phyloP scores from a whole-genome alignment of 2,113 vertebrate species.

The Girardinichthys multiradiatus region DNA sequence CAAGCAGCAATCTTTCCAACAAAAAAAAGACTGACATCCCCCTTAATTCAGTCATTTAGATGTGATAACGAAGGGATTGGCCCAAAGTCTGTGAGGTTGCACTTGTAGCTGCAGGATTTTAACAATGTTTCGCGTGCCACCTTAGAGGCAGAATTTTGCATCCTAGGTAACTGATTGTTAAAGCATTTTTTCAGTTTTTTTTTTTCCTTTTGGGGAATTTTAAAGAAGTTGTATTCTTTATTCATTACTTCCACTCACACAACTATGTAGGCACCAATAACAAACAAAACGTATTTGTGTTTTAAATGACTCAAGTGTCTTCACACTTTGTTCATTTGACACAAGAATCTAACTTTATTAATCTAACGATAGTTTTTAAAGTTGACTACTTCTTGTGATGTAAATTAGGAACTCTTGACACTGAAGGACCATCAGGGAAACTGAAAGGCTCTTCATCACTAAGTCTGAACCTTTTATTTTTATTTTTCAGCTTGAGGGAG shows the following conservation, averaged over 20 bases:
- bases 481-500: slow-evolving; percentile 49
- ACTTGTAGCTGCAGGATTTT: slow-evolving; percentile 15
- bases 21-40: slow-evolving; percentile 69
- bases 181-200: not conserved
- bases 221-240: not conserved
- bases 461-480: slow-evolving; percentile 57
- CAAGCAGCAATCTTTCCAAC: slow-evolving; percentile 59
- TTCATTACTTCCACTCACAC: slow-evolving; percentile 18
- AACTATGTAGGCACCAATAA: slow-evolving; percentile 17
- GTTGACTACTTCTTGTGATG: slow-evolving; percentile 58
- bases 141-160: slow-evolving; percentile 16
- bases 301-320: slow-evolving; percentile 28
- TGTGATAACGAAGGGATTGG: slow-evolving; percentile 50
- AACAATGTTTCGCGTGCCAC: not conserved
- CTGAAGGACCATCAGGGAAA: slow-evolving; percentile 65
- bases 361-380: slow-evolving; percentile 49
- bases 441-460: slow-evolving; percentile 37
- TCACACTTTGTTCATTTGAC: slow-evolving; percentile 55
- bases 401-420: slow-evolving; percentile 32
- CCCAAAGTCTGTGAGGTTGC: slow-evolving; percentile 24
- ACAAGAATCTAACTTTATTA: slow-evolving; percentile 47
- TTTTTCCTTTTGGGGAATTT: not conserved
- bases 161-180: not conserved
- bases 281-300: slow-evolving; percentile 20
- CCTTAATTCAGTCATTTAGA: slow-evolving; percentile 61